These are phyloP conservation scores for Lypha dubia DNA, from an alignment of 2,888 invertebrate genomes.

Conservation along the genomic window DNA sequence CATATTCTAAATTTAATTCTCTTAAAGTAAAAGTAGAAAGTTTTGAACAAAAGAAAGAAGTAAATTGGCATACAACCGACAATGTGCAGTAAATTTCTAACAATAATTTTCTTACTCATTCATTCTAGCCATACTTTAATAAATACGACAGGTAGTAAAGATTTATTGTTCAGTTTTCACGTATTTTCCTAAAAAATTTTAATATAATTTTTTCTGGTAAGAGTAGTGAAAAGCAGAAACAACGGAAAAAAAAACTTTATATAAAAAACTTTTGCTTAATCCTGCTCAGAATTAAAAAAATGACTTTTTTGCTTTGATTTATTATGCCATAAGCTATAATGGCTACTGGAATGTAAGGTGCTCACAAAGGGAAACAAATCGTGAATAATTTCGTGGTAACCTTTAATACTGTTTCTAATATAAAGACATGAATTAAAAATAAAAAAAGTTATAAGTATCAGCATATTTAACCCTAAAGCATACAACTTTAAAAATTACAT, in stretches of 20 bases:
- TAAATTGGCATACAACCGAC: slow-evolving; percentile 12
- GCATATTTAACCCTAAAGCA: too few species aligned
- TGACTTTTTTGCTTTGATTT: slow-evolving; percentile 39
- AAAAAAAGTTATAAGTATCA: not conserved
- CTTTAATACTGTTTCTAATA: slow-evolving; percentile 10
- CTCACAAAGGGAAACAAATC: not conserved
- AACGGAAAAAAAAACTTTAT: not conserved
- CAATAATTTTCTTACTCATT: slow-evolving; percentile 3
- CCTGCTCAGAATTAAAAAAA: slow-evolving; percentile 20
- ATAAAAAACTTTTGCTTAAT: slow-evolving; percentile 32
- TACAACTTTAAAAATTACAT: too few species aligned
- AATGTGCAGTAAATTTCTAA: too few species aligned
- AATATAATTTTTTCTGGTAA: slow-evolving; percentile 8
- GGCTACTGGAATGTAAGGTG: not conserved
- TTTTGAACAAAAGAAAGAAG: too few species aligned
- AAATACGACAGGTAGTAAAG: slow-evolving; percentile 59
- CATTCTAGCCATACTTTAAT: slow-evolving; percentile 31
- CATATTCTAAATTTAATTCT: not conserved
- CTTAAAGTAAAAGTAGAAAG: not conserved
- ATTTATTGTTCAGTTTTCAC: slow-evolving; percentile 60
- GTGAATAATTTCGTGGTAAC: slow-evolving; percentile 16
- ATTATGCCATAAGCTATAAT: slow-evolving; percentile 10
- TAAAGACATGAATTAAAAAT: not conserved
- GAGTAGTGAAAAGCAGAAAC: not conserved
- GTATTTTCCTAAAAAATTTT: slow-evolving; percentile 39